Conservation (phyloP, 2,113 vertebrate species). For the Oncorhynchus masou region DNA sequence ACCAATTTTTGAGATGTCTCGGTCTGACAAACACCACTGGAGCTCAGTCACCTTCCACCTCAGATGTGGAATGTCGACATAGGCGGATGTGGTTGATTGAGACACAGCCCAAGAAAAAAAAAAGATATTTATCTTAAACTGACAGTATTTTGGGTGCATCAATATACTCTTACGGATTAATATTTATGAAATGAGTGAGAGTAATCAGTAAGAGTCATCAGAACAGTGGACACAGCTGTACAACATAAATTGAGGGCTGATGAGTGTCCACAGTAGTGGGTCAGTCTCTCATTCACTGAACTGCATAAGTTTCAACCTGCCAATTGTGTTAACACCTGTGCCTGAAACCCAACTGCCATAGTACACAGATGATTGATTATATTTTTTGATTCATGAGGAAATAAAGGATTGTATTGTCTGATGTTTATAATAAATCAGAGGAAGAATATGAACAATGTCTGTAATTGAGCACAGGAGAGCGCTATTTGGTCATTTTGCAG, state of each 20-base stretch:
- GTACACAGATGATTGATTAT: neutral
- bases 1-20: no score
- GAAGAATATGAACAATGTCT: neutral
- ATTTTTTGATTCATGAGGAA: neutral
- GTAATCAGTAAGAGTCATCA: neutral
- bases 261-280: neutral
- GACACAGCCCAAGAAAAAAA: no score
- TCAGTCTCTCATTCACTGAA: no score
- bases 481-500: neutral
- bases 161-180: no score
- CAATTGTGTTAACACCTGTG: neutral
- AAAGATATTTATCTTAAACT: no score
- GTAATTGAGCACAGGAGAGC: neutral
- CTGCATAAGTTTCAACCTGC: neutral
- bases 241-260: neutral
- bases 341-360: neutral
- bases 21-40: no score
- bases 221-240: neutral
- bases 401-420: neutral
- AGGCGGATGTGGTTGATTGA: no score
- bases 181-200: neutral
- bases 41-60: no score
- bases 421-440: neutral
- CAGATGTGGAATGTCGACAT: no score
- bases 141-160: no score